phyloP scores from a whole-genome alignment of 2,888 invertebrate species.

The Drosophila peninsularis region DNA sequence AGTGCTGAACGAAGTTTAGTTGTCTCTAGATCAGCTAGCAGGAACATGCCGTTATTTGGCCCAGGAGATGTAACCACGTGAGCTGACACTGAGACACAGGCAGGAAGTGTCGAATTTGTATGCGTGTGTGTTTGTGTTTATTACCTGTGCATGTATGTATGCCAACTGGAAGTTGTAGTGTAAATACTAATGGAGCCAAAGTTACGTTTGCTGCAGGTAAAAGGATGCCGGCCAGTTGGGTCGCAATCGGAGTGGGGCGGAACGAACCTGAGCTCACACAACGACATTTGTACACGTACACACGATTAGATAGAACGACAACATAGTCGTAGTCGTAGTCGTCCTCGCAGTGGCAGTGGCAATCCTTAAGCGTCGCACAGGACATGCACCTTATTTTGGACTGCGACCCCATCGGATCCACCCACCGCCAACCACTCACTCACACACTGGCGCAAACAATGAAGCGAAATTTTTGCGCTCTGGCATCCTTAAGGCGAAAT shows the following conservation, averaged over 20 bases:
- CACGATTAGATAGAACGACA: slow-evolving; percentile 70
- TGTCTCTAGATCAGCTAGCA: slow-evolving; percentile 18
- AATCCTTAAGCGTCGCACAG: slow-evolving; percentile 54
- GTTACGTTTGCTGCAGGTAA: slow-evolving; percentile 44
- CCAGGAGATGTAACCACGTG: slow-evolving; percentile 41
- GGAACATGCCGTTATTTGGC: slow-evolving; percentile 43
- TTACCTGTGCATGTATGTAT: slow-evolving; percentile 19
- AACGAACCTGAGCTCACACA: slow-evolving; percentile 37
- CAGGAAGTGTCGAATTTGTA: slow-evolving; percentile 20
- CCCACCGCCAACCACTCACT: slow-evolving; percentile 8
- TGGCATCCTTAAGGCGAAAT: slow-evolving; percentile 76
- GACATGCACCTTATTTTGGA: slow-evolving; percentile 61
- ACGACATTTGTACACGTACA: slow-evolving; percentile 69
- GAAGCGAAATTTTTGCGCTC: slow-evolving; percentile 75
- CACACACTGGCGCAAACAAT: slow-evolving; percentile 59
- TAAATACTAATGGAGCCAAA: slow-evolving; percentile 69
- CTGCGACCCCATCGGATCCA: slow-evolving; percentile 8
- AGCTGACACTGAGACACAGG: slow-evolving; percentile 14
- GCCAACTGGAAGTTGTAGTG: slow-evolving; percentile 53
- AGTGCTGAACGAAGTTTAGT: slow-evolving; percentile 52
- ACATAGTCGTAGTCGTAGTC: slow-evolving; percentile 25
- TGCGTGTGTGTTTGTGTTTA: slow-evolving; percentile 21
- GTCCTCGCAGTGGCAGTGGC: slow-evolving; percentile 36
- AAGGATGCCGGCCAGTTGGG: slow-evolving; percentile 16
- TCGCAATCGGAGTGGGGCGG: slow-evolving; percentile 21